Evolutionary conservation across 1,140 invertebrate genomes (phyloP).

Genomic region (Eumeta japonica): DNA sequence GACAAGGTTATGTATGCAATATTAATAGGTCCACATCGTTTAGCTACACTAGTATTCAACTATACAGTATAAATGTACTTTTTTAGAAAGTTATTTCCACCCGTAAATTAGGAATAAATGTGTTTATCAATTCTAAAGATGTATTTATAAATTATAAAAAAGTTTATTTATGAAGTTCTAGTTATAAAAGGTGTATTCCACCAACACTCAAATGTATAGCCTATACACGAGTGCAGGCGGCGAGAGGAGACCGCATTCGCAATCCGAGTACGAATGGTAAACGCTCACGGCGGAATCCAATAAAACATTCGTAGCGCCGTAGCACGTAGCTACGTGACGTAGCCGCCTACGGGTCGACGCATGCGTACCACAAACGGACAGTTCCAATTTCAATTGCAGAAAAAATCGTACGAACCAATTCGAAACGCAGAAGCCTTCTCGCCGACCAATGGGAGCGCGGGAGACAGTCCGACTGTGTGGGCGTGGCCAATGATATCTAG

Average conservation of each 20-base stretch:
- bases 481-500: conserved; percentile 56
- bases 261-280: conserved; percentile 47
- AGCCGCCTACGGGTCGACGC: conserved; percentile 38
- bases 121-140: too few species aligned
- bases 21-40: too few species aligned
- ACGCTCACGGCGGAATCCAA: conserved; percentile 37
- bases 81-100: too few species aligned
- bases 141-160: too few species aligned
- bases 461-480: conserved; percentile 50
- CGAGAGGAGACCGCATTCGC: conserved; percentile 39
- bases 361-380: conserved; percentile 50
- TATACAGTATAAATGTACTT: too few species aligned
- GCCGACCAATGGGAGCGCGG: conserved; percentile 47
- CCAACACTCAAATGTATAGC: too few species aligned
- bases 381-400: conserved; percentile 56
- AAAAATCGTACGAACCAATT: conserved; percentile 48
- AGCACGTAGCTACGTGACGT: conserved; percentile 52
- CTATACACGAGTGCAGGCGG: too few species aligned
- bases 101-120: too few species aligned
- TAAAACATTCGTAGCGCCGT: conserved; percentile 46
- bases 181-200: too few species aligned
- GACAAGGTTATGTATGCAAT: too few species aligned
- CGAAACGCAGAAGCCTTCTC: conserved; percentile 52
- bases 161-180: too few species aligned
- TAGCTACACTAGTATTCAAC: too few species aligned